Base-by-base conservation (phyloP, 2,888 invertebrate species). In the Phymatocera aterrima region DNA sequence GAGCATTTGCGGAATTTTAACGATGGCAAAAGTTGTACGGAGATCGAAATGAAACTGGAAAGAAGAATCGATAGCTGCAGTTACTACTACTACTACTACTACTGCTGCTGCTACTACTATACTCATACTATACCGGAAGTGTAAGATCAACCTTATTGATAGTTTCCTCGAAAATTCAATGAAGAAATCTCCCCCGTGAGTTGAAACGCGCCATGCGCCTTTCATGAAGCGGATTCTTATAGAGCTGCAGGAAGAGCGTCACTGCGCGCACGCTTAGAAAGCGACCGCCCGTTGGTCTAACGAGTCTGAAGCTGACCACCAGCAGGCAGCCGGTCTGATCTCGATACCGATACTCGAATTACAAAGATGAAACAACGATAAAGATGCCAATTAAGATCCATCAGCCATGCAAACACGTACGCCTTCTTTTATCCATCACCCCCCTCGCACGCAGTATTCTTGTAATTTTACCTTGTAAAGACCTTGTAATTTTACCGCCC, bases 251-350 rank as follows among this genome's bases (percentile, higher is more conserved):
- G 72, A 75, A 75, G 75, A 75, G 60, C 75, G 60, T 60, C 75
- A 57, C 75, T 57, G 60, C 75, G 43, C 75, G 37, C n/a, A n/a
- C 54, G 57, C 75, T 75, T 75, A 75, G 75, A 75, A 75, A 75
- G 75, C 75, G 75, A 57, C 75, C 75, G 75, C 60, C 6, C 54
- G 57, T n/a, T n/a, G n/a, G n/a, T 57, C 75, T 75, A 75, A 75
- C 75, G 75, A 75, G 75, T 75, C 60, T 57, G 75, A 75, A 40
- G 57, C 75, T 75, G 75, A 75, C 75, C 75, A 75, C 60, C 75
- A 37, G 75, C 75, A 40, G 57, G 75, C 43, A 48, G 40, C 75
- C 75, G 75, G 54, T 57, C 60, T 40, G 75, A 75, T 75, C 57
- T 40, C 75, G 75, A 75, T 75, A 75, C 40, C 75, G 75, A 57